Conservation (phyloP, 35 echinoderm and acorn worm genomes). For the Acanthaster planci region DNA sequence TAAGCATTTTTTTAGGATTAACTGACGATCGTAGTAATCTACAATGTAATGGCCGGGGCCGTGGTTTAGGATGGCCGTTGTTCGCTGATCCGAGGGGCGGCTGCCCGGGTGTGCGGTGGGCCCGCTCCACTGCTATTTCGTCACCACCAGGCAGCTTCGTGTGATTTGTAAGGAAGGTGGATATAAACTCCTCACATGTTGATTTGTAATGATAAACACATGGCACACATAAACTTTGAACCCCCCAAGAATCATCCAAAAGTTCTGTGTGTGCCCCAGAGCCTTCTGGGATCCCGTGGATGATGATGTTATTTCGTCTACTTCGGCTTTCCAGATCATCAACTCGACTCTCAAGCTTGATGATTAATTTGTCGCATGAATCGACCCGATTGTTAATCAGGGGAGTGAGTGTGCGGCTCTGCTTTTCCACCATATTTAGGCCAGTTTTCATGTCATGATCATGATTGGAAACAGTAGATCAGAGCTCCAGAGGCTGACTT, state of each 20-base stretch:
- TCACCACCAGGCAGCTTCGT: slow-evolving; percentile 17
- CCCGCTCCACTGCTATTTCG: background rate
- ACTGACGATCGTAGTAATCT: no score
- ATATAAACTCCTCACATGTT: background rate
- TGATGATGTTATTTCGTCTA: slow-evolving; percentile 3
- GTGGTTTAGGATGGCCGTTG: no score
- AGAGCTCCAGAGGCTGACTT: background rate
- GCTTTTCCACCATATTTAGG: background rate
- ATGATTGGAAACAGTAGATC: background rate
- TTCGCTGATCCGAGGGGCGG: no score
- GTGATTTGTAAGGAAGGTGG: background rate
- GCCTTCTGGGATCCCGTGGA: background rate
- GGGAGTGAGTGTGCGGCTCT: background rate
- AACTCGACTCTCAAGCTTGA: background rate
- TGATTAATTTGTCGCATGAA: background rate
- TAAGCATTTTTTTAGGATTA: background rate
- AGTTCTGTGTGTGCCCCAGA: background rate
- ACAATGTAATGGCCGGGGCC: no score
- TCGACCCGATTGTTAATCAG: background rate
- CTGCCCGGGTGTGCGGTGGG: background rate
- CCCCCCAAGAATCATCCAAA: background rate
- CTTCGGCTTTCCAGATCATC: slow-evolving; percentile 24
- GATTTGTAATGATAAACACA: background rate
- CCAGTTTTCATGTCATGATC: background rate
- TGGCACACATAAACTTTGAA: background rate